Conservation (phyloP, 2,797 vertebrate species). For the Onychomys torridus region DNA sequence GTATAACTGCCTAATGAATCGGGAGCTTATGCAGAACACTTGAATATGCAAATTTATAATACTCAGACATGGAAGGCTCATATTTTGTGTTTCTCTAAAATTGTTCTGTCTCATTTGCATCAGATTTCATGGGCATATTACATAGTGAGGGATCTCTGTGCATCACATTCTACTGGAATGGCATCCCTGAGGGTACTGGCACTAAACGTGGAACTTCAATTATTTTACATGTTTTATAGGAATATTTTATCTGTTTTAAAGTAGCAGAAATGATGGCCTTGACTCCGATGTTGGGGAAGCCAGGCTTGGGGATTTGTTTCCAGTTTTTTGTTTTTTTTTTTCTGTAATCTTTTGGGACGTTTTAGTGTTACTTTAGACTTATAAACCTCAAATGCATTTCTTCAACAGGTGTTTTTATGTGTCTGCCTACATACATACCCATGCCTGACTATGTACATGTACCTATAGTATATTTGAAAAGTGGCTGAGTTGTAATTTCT, state of each 20-base stretch:
- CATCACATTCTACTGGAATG: not conserved
- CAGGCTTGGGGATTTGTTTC: not conserved
- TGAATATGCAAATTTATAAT: conserved; percentile 63
- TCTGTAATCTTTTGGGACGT: not conserved
- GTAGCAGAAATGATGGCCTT: conserved; percentile 36
- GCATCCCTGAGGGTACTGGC: not conserved
- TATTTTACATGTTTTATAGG: conserved; percentile 15
- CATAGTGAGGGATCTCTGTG: not conserved
- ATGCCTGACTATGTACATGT: not conserved
- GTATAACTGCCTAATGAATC: conserved; percentile 57
- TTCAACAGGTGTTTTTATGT: not conserved
- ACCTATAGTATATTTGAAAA: not conserved
- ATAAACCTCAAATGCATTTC: not conserved
- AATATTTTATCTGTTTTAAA: conserved; percentile 51
- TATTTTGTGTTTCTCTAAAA: conserved; percentile 52
- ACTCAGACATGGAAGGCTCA: conserved; percentile 33
- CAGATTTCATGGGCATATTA: conserved; percentile 9
- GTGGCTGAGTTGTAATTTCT: not conserved
- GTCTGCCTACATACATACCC: not conserved
- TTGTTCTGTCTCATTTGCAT: conserved; percentile 39
- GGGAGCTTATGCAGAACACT: conserved; percentile 8
- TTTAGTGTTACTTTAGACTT: not conserved
- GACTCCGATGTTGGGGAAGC: not conserved
- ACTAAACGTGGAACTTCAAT: conserved; percentile 11
- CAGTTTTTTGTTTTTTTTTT: not conserved